These are phyloP conservation scores for Passerculus sandwichensis DNA, from an alignment of 2,797 vertebrate genomes.

Conservation along the genomic window DNA sequence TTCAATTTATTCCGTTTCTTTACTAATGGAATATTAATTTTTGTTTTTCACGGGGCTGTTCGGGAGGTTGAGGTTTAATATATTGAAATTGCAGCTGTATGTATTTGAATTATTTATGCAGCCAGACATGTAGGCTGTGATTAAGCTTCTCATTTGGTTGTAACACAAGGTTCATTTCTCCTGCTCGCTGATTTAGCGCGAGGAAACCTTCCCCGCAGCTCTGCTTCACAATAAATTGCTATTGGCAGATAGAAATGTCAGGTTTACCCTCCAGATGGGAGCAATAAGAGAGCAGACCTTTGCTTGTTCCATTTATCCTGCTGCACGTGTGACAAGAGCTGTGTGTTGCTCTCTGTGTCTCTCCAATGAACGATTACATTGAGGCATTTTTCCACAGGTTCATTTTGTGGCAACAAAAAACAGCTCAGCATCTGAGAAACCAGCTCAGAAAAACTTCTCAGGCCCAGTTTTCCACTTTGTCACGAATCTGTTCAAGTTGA, in stretches of 20 bases:
- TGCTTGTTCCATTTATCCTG: background rate
- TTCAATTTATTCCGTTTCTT: background rate
- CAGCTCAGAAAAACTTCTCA: background rate
- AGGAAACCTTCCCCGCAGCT: background rate
- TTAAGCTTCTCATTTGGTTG: background rate
- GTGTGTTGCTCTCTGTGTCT: background rate
- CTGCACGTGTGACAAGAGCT: background rate
- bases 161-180: conserved; percentile 9
- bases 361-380: rapidly evolving
- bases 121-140: background rate
- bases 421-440: rapidly evolving
- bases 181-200: conserved; percentile 7
- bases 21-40: background rate
- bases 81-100: background rate
- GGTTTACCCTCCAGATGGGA: conserved; percentile 19
- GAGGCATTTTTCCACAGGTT: rapidly evolving
- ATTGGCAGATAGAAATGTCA: conserved; percentile 65
- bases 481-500: background rate
- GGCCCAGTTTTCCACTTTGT: background rate
- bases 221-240: conserved; percentile 15
- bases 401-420: background rate
- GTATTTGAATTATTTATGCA: conserved; percentile 43
- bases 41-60: background rate
- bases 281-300: conserved; percentile 12
- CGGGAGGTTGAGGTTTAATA: background rate